Conservation (phyloP, 2,113 vertebrate species). For the Halichoerus grypus region DNA sequence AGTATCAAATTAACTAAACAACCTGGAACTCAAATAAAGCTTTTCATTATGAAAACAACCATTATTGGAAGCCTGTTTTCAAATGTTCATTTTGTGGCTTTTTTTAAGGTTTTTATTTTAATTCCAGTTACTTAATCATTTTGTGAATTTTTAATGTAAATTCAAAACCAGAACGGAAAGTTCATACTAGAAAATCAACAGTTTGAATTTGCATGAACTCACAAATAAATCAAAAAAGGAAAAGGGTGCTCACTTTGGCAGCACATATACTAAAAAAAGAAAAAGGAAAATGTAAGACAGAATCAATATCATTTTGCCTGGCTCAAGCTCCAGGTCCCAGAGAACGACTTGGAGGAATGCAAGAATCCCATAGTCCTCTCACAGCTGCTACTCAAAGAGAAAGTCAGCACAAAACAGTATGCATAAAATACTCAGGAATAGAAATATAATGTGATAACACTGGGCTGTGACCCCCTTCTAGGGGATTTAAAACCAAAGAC, state of each 20-base stretch:
- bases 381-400: background rate
- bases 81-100: background rate
- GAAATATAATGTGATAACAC: background rate
- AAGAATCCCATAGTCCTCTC: background rate
- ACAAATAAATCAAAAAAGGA: conserved; percentile 35
- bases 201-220: background rate
- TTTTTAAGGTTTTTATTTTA: background rate
- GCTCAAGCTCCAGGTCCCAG: background rate
- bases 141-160: conserved; percentile 23
- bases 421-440: background rate
- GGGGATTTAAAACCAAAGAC: background rate
- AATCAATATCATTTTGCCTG: background rate
- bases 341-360: background rate
- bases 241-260: background rate
- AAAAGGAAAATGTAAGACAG: background rate
- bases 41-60: conserved; percentile 10
- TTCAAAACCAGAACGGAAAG: conserved; percentile 19
- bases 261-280: background rate
- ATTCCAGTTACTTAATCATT: background rate
- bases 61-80: background rate
- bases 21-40: background rate
- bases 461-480: background rate
- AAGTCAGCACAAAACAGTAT: background rate
- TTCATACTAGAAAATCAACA: background rate
- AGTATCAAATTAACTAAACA: conserved; percentile 24